phyloP scores from a whole-genome alignment of 2,113 vertebrate genomes.

The Plectropomus leopardus region DNA sequence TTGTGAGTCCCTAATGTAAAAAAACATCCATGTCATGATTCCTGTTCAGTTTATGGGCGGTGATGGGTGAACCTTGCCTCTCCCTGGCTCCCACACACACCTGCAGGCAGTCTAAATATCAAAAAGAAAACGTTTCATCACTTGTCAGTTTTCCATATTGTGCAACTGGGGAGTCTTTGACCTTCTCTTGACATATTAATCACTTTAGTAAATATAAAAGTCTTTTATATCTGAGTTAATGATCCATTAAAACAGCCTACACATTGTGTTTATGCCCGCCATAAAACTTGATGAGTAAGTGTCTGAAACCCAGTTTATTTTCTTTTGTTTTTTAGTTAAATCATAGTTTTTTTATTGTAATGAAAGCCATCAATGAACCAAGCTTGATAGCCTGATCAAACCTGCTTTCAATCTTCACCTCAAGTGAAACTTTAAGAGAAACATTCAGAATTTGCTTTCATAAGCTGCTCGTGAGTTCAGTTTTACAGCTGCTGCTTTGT shows the following conservation, averaged over 20 bases:
- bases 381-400: neutral
- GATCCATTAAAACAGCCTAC: neutral
- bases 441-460: neutral
- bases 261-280: neutral
- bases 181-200: neutral
- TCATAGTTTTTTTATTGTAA: too few species aligned
- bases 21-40: neutral
- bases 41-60: neutral
- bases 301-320: neutral
- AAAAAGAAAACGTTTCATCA: neutral
- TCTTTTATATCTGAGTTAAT: neutral
- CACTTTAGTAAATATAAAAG: neutral
- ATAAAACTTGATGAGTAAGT: neutral
- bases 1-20: too few species aligned
- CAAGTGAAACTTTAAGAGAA: neutral
- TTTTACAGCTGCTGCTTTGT: constrained; percentile 10
- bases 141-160: neutral
- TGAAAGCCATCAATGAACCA: neutral
- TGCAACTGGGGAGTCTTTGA: neutral
- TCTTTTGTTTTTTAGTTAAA: too few species aligned
- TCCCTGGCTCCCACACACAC: neutral
- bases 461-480: neutral
- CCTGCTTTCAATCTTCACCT: neutral
- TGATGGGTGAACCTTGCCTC: neutral
- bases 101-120: too few species aligned